phyloP scores from a whole-genome alignment of 2,888 invertebrate species.

The Athripsodes cinereus region DNA sequence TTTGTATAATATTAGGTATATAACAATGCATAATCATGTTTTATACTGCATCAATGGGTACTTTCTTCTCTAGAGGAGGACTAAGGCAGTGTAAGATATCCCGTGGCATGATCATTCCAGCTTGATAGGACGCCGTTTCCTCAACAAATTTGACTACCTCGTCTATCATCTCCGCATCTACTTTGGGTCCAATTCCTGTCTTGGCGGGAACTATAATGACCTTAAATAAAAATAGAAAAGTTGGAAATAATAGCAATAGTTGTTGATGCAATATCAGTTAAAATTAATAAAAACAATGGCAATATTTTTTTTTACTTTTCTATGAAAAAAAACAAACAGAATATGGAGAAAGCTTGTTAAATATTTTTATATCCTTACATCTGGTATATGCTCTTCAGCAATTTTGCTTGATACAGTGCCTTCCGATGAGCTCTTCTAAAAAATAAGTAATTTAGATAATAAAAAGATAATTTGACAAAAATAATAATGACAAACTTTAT shows the following conservation, averaged over 20 bases:
- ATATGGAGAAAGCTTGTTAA: too few relatives aligned
- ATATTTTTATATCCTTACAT: background rate
- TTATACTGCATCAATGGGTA: background rate
- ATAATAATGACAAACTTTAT: too few relatives aligned
- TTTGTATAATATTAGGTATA: too few relatives aligned
- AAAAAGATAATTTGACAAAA: too few relatives aligned
- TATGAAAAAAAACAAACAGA: too few relatives aligned
- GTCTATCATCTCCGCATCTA: constrained; percentile 44
- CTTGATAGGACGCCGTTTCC: constrained; percentile 51
- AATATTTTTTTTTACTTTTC: too few relatives aligned
- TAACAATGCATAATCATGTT: too few relatives aligned
- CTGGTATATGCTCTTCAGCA: background rate
- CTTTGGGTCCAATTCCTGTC: constrained; percentile 55
- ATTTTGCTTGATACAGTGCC: background rate
- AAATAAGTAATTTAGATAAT: background rate
- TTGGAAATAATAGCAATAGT: background rate
- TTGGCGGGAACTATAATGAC: constrained; percentile 40
- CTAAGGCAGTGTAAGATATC: constrained; percentile 64
- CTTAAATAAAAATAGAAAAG: constrained; percentile 4
- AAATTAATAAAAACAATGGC: too few relatives aligned
- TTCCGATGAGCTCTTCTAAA: background rate
- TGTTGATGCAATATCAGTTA: too few relatives aligned
- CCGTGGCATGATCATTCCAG: constrained; percentile 63
- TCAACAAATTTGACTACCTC: constrained; percentile 50
- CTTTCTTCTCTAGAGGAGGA: constrained; percentile 53